Conservation (phyloP, 2,113 vertebrate genomes). For the Glaucomys volans region DNA sequence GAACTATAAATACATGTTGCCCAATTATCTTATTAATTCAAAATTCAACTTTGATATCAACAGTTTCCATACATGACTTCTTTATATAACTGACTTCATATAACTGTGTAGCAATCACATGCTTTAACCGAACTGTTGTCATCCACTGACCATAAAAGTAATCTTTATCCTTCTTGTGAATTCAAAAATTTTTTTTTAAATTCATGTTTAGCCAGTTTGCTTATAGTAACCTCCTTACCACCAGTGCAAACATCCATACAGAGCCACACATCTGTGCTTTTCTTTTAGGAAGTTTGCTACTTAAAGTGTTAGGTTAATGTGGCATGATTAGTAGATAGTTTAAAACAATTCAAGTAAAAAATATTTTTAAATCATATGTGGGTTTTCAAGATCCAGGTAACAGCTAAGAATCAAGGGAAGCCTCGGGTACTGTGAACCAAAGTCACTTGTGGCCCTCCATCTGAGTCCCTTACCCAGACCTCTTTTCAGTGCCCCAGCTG, state of each 20-base stretch:
- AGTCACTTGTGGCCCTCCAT: neutral
- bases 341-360: conserved; percentile 28
- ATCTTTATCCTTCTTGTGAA: neutral
- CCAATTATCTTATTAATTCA: conserved; percentile 31
- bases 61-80: neutral
- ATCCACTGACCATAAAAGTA: neutral
- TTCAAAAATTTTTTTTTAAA: neutral
- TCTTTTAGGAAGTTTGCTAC: neutral
- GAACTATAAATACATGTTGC: neutral
- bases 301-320: neutral
- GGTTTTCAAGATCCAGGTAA: conserved; percentile 21
- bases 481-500: neutral
- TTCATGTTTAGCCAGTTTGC: neutral
- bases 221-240: neutral
- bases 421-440: neutral
- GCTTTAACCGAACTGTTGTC: neutral
- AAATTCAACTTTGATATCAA: neutral
- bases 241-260: neutral
- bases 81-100: neutral
- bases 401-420: conserved; percentile 10
- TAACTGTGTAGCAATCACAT: neutral
- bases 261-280: neutral
- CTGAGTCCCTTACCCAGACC: neutral
- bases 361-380: neutral
- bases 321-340: neutral